Percentiles rank a stretch among this genome's conserved stretches.
Conservation (phyloP, 2,113 vertebrate genomes). For the Numenius arquata region DNA sequence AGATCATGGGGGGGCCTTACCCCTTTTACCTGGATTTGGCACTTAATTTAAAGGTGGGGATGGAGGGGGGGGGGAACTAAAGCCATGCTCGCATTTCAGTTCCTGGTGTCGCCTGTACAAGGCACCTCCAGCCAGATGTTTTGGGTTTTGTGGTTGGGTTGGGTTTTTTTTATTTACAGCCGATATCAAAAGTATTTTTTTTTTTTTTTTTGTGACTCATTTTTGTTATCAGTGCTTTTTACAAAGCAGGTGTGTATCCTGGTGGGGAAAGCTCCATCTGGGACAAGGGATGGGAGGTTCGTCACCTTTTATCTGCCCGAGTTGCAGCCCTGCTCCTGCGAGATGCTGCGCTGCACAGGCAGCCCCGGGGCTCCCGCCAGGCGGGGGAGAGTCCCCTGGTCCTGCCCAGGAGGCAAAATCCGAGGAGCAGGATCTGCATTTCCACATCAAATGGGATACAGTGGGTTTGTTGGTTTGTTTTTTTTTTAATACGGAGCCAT, state of each 20-base stretch:
- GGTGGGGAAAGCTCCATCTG: not conserved
- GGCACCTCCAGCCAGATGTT: constrained; percentile 50
- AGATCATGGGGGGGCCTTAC: not conserved
- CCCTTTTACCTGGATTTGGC: not conserved
- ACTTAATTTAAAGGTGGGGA: constrained; percentile 6
- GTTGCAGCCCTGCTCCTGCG: not conserved
- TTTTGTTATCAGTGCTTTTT: constrained; percentile 62
- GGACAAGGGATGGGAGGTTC: not conserved
- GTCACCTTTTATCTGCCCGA: not conserved
- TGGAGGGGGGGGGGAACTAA: not conserved
- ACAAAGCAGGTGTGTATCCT: constrained; percentile 57
- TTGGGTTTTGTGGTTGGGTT: not conserved
- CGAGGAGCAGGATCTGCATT: not conserved
- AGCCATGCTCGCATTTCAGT: constrained; percentile 42
- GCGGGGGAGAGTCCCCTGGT: not conserved
- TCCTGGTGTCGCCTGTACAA: constrained; percentile 23
- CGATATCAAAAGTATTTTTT: constrained; percentile 37
- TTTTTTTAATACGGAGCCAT: constrained; percentile 71
- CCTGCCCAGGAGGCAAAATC: not conserved
- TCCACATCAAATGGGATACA: constrained; percentile 67
- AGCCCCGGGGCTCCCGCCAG: not conserved
- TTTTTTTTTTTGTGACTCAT: constrained; percentile 36
- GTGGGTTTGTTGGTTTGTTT: constrained; percentile 47
- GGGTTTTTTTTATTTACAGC: constrained; percentile 5
- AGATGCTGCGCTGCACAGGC: not conserved